Evolutionary conservation across 2,113 vertebrate species (phyloP).

Genomic region (Brachypteracias leptosomus): DNA sequence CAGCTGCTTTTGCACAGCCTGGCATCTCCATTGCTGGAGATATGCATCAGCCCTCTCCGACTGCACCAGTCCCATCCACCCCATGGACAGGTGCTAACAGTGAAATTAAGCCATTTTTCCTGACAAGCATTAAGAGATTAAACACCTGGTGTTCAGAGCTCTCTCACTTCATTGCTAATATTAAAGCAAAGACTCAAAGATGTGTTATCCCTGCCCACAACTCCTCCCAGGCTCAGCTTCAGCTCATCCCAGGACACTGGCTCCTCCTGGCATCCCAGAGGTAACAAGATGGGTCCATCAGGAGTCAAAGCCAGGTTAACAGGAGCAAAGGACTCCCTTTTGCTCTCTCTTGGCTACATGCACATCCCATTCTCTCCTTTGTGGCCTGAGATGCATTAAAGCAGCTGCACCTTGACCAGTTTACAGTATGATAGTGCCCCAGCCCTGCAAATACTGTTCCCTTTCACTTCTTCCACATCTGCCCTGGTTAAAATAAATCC

Average conservation of each 20-base stretch:
- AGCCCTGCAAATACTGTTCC: not conserved
- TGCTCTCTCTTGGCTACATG: not conserved
- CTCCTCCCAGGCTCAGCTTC: not conserved
- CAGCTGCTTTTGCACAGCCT: not conserved
- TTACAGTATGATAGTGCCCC: not conserved
- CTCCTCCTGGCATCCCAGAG: not conserved
- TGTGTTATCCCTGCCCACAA: not conserved
- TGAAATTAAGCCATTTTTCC: not conserved
- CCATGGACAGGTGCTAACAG: accelerated
- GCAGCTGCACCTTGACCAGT: not conserved
- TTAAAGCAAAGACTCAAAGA: not conserved
- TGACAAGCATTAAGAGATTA: not conserved
- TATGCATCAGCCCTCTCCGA: accelerated
- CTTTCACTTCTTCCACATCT: not conserved
- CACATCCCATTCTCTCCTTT: accelerated
- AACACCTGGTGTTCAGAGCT: not conserved
- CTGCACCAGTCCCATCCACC: not conserved
- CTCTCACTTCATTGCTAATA: not conserved
- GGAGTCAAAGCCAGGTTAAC: not conserved
- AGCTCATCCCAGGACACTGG: not conserved
- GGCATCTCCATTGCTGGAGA: not conserved
- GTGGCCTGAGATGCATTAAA: not conserved
- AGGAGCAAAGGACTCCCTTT: not conserved
- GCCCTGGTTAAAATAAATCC: not conserved
- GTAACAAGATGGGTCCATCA: not conserved